Base-by-base conservation (phyloP, 2,888 invertebrate species). In the Operophtera brumata region DNA sequence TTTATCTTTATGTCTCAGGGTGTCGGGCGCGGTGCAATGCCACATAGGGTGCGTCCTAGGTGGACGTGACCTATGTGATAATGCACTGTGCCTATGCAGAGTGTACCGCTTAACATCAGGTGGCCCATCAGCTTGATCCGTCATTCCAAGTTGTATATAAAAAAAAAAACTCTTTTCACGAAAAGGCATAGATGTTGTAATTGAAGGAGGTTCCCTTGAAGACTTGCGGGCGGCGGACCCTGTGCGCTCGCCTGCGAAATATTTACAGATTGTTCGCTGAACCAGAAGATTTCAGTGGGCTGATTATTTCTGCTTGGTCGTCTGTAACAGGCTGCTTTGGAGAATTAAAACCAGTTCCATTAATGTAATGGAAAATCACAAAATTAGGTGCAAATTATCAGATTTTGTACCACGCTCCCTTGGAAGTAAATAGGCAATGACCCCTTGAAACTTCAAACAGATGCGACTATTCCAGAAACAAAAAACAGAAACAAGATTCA, bases 131-230 rank as follows among this genome's bases (percentile, higher is more conserved):
- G n/a, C n/a, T n/a, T n/a, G n/a, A n/a, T n/a, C n/a, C n/a, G n/a
- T n/a, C n/a, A n/a, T n/a, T n/a, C n/a, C n/a, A n/a, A n/a, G n/a
- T n/a, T n/a, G n/a, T n/a, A n/a, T n/a, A n/a, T n/a, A n/a, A n/a
- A n/a, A n/a, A n/a, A n/a, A n/a, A n/a, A n/a, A n/a, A 54, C 39
- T 39, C 32, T 49, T 53, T 59, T 49, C 46, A 51, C 47, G 35
- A 60, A 53, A 56, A 49, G 54, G 49, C 42, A 47, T 48, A 48
- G 41, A 54, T 43, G 41, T 53, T 47, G 53, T 62, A 67, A 65
- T 65, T 64, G 50, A 66, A 66, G 48, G 59, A 50, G 46, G 51
- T 56, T 63, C 61, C 69, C 75, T 76, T 78, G 72, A 78, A 71
- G 65, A 64, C 52, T 52, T 10, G 51, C 61, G 61, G 53, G 54